Evolutionary conservation across 1,140 invertebrate genomes (phyloP).

Genomic region (Brachionus koreanus): DNA sequence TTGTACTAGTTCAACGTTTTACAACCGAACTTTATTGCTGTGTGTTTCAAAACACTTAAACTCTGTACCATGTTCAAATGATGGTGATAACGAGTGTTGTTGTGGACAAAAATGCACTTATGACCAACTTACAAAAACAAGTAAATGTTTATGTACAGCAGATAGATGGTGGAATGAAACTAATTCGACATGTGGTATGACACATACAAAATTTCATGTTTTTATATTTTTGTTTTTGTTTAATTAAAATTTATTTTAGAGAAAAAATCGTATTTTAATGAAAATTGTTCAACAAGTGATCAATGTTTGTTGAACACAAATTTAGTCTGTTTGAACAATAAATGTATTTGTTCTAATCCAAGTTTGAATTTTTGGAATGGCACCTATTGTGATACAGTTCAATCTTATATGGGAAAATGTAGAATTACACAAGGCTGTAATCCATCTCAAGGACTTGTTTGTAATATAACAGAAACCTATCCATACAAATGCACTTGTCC

Average conservation of each 20-base stretch:
- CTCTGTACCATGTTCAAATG: background rate
- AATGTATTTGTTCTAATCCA: constrained; percentile 18
- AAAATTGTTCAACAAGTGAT: background rate
- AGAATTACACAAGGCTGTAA: background rate
- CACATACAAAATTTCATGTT: background rate
- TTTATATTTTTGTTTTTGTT: background rate
- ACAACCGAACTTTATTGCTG: background rate
- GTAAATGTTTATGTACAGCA: background rate
- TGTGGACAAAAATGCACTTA: background rate
- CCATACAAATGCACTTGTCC: constrained; percentile 7
- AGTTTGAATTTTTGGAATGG: constrained; percentile 27
- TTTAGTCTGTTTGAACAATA: background rate
- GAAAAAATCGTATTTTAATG: background rate
- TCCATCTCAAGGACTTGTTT: constrained; percentile 6
- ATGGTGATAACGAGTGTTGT: background rate
- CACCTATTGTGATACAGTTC: constrained; percentile 21
- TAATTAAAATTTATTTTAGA: background rate
- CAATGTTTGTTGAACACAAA: background rate
- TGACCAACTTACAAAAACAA: background rate
- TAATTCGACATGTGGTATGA: background rate
- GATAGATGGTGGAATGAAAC: background rate
- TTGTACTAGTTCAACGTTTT: background rate
- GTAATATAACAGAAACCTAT: constrained; percentile 14
- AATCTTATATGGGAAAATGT: background rate
- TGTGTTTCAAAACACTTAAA: background rate